Evolutionary conservation across 1,140 invertebrate species (phyloP).

Genomic region (Hestina assimilis): DNA sequence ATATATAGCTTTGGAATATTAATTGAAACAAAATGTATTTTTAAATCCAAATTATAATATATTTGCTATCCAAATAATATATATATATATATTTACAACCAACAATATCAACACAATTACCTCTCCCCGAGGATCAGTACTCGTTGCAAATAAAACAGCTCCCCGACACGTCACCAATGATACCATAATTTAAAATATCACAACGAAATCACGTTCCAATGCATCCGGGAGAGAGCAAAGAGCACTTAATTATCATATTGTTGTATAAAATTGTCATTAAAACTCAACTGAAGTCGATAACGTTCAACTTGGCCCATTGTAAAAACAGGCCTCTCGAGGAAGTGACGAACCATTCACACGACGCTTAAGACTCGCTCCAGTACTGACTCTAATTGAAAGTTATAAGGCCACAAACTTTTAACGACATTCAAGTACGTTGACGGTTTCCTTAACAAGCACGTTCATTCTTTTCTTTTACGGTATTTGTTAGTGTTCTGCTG

Average conservation of each 20-base stretch:
- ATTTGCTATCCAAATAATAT: too few relatives aligned
- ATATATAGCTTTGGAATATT: too few relatives aligned
- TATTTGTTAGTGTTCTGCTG: neutral
- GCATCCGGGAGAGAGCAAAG: slow-evolving; percentile 29
- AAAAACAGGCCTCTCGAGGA: slow-evolving; percentile 52
- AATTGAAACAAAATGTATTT: too few relatives aligned
- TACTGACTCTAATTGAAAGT: slow-evolving; percentile 15
- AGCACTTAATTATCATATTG: slow-evolving; percentile 64
- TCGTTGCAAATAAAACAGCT: slow-evolving; percentile 5
- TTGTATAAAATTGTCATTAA: slow-evolving; percentile 70
- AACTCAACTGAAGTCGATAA: slow-evolving; percentile 61
- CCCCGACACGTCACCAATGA: slow-evolving; percentile 2
- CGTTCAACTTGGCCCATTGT: slow-evolving; percentile 49
- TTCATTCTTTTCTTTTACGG: neutral
- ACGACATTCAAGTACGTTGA: slow-evolving; percentile 3
- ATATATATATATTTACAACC: neutral
- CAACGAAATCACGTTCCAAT: slow-evolving; percentile 31
- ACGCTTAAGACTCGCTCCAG: slow-evolving; percentile 11
- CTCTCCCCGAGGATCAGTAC: neutral
- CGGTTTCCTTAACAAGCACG: neutral
- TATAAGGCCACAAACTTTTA: slow-evolving; percentile 17
- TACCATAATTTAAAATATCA: slow-evolving; percentile 26
- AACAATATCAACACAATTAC: neutral
- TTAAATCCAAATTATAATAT: too few relatives aligned
- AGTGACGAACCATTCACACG: slow-evolving; percentile 18